Base-by-base conservation (phyloP, 92 coral and sea anemone species). In the Virgularia gustaviana region DNA sequence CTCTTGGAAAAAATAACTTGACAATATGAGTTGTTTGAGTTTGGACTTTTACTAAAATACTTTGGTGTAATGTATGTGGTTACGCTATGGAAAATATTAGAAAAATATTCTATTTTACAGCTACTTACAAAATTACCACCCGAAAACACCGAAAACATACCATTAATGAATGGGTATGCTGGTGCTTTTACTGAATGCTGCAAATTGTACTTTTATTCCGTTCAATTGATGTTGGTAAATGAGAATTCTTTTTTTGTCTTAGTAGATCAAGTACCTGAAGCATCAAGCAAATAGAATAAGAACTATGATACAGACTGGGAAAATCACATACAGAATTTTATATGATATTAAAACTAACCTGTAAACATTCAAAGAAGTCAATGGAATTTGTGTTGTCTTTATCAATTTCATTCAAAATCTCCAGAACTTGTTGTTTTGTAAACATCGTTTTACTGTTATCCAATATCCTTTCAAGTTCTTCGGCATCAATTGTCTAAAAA, bases 311-410 rank as follows among this genome's bases (percentile, higher is more conserved):
- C 13, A 63, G 31, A 62, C 22, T 30, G 47, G 19, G 47, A 1
- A 49, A 13, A 42, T 52, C 9, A 12, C 15, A 35, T 67, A 42
- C 33, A 15, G 20, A 24, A 31, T n/a, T 9, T 9, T n/a, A n/a
- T n/a, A n/a, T n/a, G n/a, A n/a, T n/a, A n/a, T n/a, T n/a, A n/a
- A n/a, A n/a, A n/a, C 84, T 74, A 83, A 94, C 99, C 96, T 76
- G 82, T 49, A 94, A 53, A 56, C 91, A 79, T 75, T 94, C 99
- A 73, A 89, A 78, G 73, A 94, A 94, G 81, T 94, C 99, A 28
- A 94, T 87, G 25, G 99, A 87, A 47, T 90, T 87, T 18, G 99
- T 94, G 44, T 94, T 87, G 36, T 94, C 99, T 37, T 85, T 49
- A 52, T 94, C 99, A 65, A 94, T 87, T 74, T 85, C 85, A 57